These are phyloP conservation scores for Strix uralensis DNA, from an alignment of 2,113 vertebrate species.

Conservation along the genomic window DNA sequence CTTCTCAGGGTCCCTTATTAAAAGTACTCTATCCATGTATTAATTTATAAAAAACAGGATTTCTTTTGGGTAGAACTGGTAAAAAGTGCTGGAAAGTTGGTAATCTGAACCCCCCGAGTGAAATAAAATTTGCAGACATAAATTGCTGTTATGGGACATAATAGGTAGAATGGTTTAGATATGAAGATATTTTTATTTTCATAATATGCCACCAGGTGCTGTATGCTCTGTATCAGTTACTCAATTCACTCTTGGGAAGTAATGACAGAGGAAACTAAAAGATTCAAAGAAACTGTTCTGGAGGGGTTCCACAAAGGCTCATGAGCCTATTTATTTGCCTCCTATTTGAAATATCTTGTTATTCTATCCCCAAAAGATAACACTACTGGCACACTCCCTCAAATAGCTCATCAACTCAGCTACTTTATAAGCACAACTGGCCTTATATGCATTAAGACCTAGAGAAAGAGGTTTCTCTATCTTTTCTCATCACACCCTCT, in stretches of 20 bases:
- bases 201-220: not conserved
- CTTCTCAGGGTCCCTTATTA: conserved; percentile 22
- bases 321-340: not conserved
- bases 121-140: conserved; percentile 31
- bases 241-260: not conserved
- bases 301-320: not conserved
- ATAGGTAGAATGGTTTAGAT: not conserved
- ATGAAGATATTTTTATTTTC: conserved; percentile 22
- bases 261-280: not conserved
- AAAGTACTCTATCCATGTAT: conserved; percentile 53
- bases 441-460: not conserved
- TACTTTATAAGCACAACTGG: not conserved
- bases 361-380: not conserved
- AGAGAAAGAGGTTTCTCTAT: not conserved
- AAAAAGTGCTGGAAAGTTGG: conserved; percentile 49
- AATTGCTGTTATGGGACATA: conserved; percentile 26
- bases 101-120: conserved; percentile 44
- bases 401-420: not conserved
- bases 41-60: conserved; percentile 62
- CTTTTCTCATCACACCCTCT: not conserved
- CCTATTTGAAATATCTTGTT: not conserved
- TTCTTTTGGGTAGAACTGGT: conserved; percentile 48
- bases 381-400: not conserved
- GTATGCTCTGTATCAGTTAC: not conserved
- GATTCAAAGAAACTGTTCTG: not conserved